Evolutionary conservation across 2,888 invertebrate species (phyloP), one percentile per base, ranked within the genome.

Genomic region (Anorthoa munda): DNA sequence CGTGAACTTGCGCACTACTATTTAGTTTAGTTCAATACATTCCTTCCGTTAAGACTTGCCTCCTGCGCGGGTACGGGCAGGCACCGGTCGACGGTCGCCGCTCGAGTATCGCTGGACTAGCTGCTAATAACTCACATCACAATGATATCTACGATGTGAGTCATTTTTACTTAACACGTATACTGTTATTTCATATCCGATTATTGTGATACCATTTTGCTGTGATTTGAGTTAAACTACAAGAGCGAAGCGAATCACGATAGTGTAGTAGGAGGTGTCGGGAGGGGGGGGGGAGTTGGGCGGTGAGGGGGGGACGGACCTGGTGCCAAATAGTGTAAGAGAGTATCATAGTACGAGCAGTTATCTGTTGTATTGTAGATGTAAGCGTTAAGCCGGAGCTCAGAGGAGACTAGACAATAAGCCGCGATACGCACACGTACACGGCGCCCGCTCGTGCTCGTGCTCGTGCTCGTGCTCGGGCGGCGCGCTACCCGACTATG

Each of bases 261-360:
- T 77, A 79, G 66, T 72, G 66, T 65, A 46, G 46, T 21, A 23
- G 64, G 26, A 39, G 68, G 39, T 15, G 75, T 55, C 50, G 26
- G 46, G 48, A 39, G 53, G 17, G 5, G 39, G 7, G n/a, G n/a
- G n/a, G n/a, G n/a, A n/a, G n/a, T n/a, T n/a, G n/a, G n/a, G n/a
- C n/a, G n/a, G n/a, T n/a, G n/a, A 53, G 64, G 50, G n/a, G 64
- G 67, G n/a, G 79, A 59, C 75, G 67, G 80, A 78, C 65, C 82
- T 85, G 90, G 92, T 92, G 92, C 92, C 92, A 92, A 92, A 90
- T 92, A 91, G 85, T 69, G 60, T 89, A 89, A 88, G 86, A 78
- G 68, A 66, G 66, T 63, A 5, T 31, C 31, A 31, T 58, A 39
- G 39, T 15, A 64, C 51, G 53, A 4, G 26, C 61, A 60, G 80